These are phyloP conservation scores for Leptodactylus fallax DNA, from an alignment of 2,797 vertebrate species.

Conservation along the genomic window DNA sequence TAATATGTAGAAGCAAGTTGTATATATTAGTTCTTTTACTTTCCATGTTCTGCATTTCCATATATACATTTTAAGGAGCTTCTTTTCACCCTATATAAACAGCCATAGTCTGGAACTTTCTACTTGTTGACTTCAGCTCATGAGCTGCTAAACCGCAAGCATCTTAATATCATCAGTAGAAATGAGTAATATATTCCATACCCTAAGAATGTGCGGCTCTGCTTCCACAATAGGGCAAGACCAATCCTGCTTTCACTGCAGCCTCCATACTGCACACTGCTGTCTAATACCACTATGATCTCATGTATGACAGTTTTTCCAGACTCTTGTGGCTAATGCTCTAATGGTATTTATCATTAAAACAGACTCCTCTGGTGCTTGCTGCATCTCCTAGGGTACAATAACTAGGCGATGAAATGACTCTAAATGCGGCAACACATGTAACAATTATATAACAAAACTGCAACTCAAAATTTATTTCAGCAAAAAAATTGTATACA, in stretches of 20 bases:
- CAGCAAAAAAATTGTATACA: no score
- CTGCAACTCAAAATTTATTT: no score
- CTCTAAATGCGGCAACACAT: background rate
- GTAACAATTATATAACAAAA: background rate
- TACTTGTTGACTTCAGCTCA: slow-evolving; percentile 44
- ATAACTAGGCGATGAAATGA: background rate
- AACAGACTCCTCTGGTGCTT: background rate
- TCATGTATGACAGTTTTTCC: slow-evolving; percentile 13
- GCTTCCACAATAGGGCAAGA: slow-evolving; percentile 50
- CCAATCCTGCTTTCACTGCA: background rate
- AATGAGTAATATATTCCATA: slow-evolving; percentile 61
- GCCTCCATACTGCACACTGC: background rate
- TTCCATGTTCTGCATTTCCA: slow-evolving; percentile 9
- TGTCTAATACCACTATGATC: slow-evolving; percentile 16
- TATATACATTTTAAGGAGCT: background rate
- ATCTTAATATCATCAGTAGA: slow-evolving; percentile 46
- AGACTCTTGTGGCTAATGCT: slow-evolving; percentile 11
- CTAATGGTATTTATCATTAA: background rate
- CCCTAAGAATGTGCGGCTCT: slow-evolving; percentile 41
- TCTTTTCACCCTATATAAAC: slow-evolving; percentile 23
- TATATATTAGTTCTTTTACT: background rate
- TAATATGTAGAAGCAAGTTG: background rate
- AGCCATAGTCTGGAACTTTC: slow-evolving; percentile 10
- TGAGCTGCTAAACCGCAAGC: slow-evolving; percentile 54
- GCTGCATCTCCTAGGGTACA: background rate